Base-by-base conservation (phyloP, 2,113 vertebrate genomes). In the Cyprinodon variegatus region DNA sequence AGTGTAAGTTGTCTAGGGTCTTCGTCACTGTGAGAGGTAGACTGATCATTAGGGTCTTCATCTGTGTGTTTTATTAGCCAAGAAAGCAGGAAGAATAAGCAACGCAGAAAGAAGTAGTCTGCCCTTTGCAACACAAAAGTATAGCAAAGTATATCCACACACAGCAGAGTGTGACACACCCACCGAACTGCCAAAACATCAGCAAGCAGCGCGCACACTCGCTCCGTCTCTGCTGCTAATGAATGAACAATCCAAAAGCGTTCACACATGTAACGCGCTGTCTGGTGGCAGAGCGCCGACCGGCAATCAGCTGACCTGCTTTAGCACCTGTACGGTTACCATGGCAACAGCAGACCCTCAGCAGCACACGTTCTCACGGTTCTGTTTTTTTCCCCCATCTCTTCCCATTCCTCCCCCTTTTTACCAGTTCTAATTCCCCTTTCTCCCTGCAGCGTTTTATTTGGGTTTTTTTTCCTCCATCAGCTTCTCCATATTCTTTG, bases 291-390 rank as follows among this genome's bases (percentile, higher is more conserved):
- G 60, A 12, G 4, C 2, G 61, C 79, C 68, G 36, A 75, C 36
- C 10, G 2, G 73, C 77, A 72, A 83, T 77, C 74, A 63, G 81
- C 82, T 89, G 85, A 90, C 85, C 87, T 74, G 86, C 81, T 84
- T 88, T 66, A 81, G 84, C 88, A 90, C 86, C 89, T 90, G 86
- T 86, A 68, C 3, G 57, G 87, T 92, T 79, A 48, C 86, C 83
- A 79, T 81, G 75, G 86, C 64, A 91, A 89, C 91, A 75, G 69
- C 65, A 61, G 68, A 63, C 45, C 72, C 70, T 61, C 17, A 11
- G 68, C 45, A 20, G 15, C 61, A 65, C 69, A 60, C 64, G 40
- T 64, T 83, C 72, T 71, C 68, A 64, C 64, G 38, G 40, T 62
- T 3, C 65, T 1, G 69, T 65, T 86, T 88, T 29, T 29, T 29